Evolutionary conservation across 2,797 vertebrate genomes (phyloP), one percentile per base, ranked within the genome.

Genomic region (Chiroxiphia lanceolata): DNA sequence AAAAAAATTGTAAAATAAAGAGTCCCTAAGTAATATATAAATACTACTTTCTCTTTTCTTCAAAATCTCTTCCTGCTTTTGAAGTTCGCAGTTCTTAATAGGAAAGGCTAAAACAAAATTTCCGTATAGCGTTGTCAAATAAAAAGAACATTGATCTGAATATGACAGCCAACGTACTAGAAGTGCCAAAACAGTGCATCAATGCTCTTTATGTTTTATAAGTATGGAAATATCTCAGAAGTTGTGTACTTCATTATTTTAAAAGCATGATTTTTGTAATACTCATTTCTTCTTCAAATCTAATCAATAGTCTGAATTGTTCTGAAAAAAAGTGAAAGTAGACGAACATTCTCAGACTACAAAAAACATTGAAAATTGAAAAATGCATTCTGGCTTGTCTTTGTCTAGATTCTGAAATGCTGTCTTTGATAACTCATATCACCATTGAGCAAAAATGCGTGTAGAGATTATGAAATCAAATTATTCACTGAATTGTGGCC

Each of bases 161-260:
- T 83, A 31, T 72, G 76, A 59, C 79, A 93, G 50, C 65, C 53
- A 54, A 33, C 44, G 51, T 69, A 75, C 54, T 78, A 80, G 59
- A 94, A 81, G 77, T 93, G 83, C 77, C 69, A 63, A 81, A 95
- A 87, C 27, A 31, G 11, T 75, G 47, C 81, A 64, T 90, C 0
- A 0, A 36, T 88, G 51, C 29, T 88, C 69, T 94, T 85, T 87
- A 17, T 74, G 61, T 82, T 87, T 95, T 79, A 13, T 65, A 91
- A 83, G 54, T 91, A 87, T 86, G 90, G 88, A 94, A 94, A 72
- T 88, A 71, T 44, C 61, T 90, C 74, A 65, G 54, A 94, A 93
- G 69, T 59, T 19, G 44, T 78, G 42, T 88, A 83, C 59, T 91
- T 90, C 47, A 59, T 90, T 94, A 84, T 86, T 93, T 86, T 88